Conservation (phyloP, 2,888 invertebrate species). For the Pseudococcus jackbeardsleyi region DNA sequence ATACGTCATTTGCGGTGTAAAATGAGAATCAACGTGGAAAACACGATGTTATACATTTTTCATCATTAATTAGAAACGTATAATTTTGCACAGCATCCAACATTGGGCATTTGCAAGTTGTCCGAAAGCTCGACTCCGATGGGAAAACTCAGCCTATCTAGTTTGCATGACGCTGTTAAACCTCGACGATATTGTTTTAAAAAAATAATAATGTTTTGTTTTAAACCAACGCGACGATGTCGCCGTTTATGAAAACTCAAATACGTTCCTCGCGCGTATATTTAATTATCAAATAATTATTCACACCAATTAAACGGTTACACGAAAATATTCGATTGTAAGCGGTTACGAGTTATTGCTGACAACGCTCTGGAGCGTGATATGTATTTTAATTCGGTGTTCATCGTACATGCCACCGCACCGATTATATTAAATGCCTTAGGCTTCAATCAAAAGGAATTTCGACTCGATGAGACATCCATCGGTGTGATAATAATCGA, state of each 20-base stretch:
- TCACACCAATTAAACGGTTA: conserved; percentile 23
- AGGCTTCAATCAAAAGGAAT: not conserved
- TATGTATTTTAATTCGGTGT: not conserved
- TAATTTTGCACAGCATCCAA: not conserved
- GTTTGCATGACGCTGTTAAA: conserved; percentile 12
- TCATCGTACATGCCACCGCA: not conserved
- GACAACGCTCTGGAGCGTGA: conserved; percentile 22
- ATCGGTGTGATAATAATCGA: not conserved
- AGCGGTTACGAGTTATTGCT: conserved; percentile 36
- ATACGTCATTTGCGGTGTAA: not conserved
- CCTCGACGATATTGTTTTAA: conserved; percentile 14
- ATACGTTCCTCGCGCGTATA: not conserved
- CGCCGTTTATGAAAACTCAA: not conserved
- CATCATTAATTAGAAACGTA: conserved; percentile 10
- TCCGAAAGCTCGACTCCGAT: conserved; percentile 18
- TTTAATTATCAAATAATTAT: conserved; percentile 31
- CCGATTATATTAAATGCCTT: conserved; percentile 16
- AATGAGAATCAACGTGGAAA: not conserved
- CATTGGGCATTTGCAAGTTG: not conserved
- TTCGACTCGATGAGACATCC: not conserved
- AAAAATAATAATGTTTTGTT: conserved; percentile 31
- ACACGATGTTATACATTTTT: not conserved
- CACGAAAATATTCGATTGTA: conserved; percentile 23
- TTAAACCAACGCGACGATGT: not conserved
- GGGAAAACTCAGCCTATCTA: conserved; percentile 29